phyloP scores from a whole-genome alignment of 2,888 invertebrate genomes.

The Masnerella sp. region DNA sequence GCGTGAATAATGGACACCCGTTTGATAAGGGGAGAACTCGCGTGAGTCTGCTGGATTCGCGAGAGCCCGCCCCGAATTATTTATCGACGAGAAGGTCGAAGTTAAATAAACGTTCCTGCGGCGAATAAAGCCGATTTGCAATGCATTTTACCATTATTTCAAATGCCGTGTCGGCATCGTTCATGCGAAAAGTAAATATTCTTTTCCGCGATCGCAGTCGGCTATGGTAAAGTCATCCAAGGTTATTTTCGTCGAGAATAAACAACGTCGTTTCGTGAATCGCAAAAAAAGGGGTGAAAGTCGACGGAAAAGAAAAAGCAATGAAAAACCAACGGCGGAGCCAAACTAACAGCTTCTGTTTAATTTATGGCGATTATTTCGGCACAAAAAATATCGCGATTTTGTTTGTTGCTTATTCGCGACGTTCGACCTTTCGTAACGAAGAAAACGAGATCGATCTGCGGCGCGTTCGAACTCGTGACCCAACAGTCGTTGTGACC shows the following conservation, averaged over 20 bases:
- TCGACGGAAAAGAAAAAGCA: neutral
- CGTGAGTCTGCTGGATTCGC: slow-evolving; percentile 79
- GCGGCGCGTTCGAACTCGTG: slow-evolving; percentile 47
- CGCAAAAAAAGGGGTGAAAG: slow-evolving; percentile 9
- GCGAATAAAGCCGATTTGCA: slow-evolving; percentile 69
- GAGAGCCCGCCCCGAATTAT: slow-evolving; percentile 72
- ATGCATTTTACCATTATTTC: slow-evolving; percentile 64
- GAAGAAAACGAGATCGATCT: slow-evolving; percentile 51
- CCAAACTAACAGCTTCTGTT: slow-evolving; percentile 16
- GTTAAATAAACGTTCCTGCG: slow-evolving; percentile 71
- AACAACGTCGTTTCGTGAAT: slow-evolving; percentile 60
- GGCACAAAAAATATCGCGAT: slow-evolving; percentile 17
- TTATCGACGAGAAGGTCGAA: slow-evolving; percentile 72
- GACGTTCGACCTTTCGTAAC: slow-evolving; percentile 32
- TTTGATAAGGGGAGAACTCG: slow-evolving; percentile 76
- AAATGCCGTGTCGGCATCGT: slow-evolving; percentile 52
- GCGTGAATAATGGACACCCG: slow-evolving; percentile 75
- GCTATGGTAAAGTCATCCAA: slow-evolving; percentile 44
- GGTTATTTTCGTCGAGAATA: slow-evolving; percentile 55
- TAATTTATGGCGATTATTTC: slow-evolving; percentile 21
- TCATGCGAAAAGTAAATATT: slow-evolving; percentile 58
- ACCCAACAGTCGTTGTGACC: slow-evolving; percentile 50
- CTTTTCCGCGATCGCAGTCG: slow-evolving; percentile 43
- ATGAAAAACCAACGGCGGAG: neutral
- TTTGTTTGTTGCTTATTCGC: slow-evolving; percentile 28